Base-by-base conservation (phyloP, 2,888 invertebrate genomes). In the Strigamia crassipes region DNA sequence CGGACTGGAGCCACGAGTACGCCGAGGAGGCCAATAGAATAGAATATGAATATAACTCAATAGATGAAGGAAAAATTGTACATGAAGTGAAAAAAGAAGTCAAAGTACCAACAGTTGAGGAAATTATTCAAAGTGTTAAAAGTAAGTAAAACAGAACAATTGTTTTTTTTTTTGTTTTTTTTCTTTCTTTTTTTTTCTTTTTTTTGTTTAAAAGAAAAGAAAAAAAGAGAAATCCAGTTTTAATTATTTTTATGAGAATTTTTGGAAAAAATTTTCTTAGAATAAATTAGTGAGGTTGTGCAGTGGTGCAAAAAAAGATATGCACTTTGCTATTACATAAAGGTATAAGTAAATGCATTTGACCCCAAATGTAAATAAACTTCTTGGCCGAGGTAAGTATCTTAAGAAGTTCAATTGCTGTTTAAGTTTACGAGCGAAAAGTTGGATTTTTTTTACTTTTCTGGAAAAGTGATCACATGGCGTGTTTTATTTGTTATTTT, bases 101-200 rank as follows among this genome's bases (percentile, higher is more conserved):
- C 15, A 38, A 77, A 77, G 78, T 77, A 23, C 84, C 85, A n/a
- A 84, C 84, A 13, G 84, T 84, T 78, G 85, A 85, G 82, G 85
- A 84, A 82, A 85, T 85, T 79, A 82, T 84, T 46, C 84, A 84
- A 83, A 84, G 83, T 9, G 85, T 85, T 21, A 85, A 84, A 56
- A 56, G 56, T 56, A 18, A 56, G 56, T 9, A 18, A 56, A 56
- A 56, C 6, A 18, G 9, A 27, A 27, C 27, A 27, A 27, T 56
- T 15, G n/a, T 4, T 56, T 46, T 15, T n/a, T n/a, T 46, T 83
- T 83, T 82, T 83, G 83, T 46, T 83, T 83, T 66, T 83, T 84
- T 84, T 83, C 83, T 56, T 51, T 51, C 3, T 51, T 51, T 18
- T 18, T n/a, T n/a, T n/a, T n/a, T n/a, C n/a, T n/a, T n/a, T n/a